Base-by-base conservation (phyloP, 1,140 invertebrate species). In the Drepana arcuata region DNA sequence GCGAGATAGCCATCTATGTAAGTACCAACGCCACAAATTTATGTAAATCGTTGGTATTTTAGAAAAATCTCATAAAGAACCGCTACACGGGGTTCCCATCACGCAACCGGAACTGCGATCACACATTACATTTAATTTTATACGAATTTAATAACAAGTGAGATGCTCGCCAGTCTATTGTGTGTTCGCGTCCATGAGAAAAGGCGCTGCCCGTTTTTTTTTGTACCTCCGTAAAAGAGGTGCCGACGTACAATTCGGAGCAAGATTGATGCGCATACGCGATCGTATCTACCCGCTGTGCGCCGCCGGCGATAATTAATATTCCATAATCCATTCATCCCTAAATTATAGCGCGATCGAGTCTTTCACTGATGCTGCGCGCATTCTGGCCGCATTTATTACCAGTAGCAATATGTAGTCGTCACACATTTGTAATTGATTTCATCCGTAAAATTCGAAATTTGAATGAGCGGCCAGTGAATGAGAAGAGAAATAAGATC, bases 101-200 rank as follows among this genome's bases (percentile, higher is more conserved):
- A 63, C 66, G 56, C 65, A 74, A 72, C 68, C 71, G 72, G 72
- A 81, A 77, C 70, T 59, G 50, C 51, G 78, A 71, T 79, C 77
- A 81, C 74, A 81, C 72, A 81, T 78, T 81, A 78, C 44, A 68
- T 70, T 79, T 73, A 77, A 82, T 81, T 79, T 82, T 79, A 82
- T 82, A 78, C 74, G 74, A 82, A 79, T 82, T 82, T 82, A 82
- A 82, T 82, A 82, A 78, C 72, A 56, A 77, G 66, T 59, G 71
- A 68, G 70, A 66, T 71, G 64, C 59, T 34, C 56, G 42, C 41
- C 34, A 29, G 41, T 7, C 70, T 56, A 79, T 82, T 82, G 78
- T 81, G 41, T 53, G 48, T 34, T 36, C 41, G 47, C 54, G 62
- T 43, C 53, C 70, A 75, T 82, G 77, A 72, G 72, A 82, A 81